Base-by-base conservation (phyloP, 2,888 invertebrate genomes). In the Villa cingulata region DNA sequence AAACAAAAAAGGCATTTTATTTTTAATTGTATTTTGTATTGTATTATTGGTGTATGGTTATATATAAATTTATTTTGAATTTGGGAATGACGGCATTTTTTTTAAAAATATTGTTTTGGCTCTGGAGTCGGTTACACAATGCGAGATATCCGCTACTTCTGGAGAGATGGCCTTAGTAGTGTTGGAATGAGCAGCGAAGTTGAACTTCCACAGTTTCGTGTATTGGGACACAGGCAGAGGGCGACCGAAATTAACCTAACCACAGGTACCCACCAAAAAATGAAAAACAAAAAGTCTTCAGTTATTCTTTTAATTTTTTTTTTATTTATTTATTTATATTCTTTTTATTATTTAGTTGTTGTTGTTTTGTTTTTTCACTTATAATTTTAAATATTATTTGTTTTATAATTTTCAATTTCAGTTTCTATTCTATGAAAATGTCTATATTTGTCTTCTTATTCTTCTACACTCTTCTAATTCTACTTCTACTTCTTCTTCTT, bases 111-210 rank as follows among this genome's bases (percentile, higher is more conserved):
- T 56, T 55, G 53, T 54, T 54, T 54, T 55, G 55, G 55, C 54
- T 61, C 59, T 62, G 60, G 75, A 90, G 90, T 90, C 84, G 90
- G 90, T 81, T 90, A 90, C 84, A 90, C 90, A 78, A 90, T 89
- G 88, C 85, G 85, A 80, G 90, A 90, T 82, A 90, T 91, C 79
- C 85, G 87, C 74, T 92, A 92, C 81, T 86, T 85, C 78, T 94
- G 92, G 92, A 85, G 85, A 77, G 82, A 86, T 76, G 90, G 89
- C 71, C 78, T 80, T 72, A 81, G 82, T 74, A 89, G 91, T 75
- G 90, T 94, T 75, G 89, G 89, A 74, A 89, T 92, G 78, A 86
- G 87, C 81, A 84, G 81, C 74, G 88, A 90, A 75, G 89, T 92
- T 76, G 86, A 90, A 78, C 83, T 94, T 72, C 92, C 94, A 66